Evolutionary conservation across 2,797 vertebrate genomes (phyloP).

Genomic region (Tapera naevia): DNA sequence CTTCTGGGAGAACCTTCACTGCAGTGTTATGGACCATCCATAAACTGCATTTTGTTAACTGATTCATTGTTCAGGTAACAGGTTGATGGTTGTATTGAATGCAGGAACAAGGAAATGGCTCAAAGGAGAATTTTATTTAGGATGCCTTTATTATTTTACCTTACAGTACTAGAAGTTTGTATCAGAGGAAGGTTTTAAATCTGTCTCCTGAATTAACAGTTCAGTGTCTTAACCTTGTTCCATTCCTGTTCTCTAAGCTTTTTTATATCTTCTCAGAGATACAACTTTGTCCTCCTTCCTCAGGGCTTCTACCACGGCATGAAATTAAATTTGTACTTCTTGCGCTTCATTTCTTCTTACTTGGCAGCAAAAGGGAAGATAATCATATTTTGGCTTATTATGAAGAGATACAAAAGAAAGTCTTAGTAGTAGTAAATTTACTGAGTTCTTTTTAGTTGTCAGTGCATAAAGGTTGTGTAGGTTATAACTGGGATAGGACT

Average conservation of each 20-base stretch:
- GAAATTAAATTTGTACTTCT: neutral
- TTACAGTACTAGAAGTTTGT: neutral
- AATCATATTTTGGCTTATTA: neutral
- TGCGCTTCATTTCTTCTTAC: neutral
- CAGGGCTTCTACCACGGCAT: neutral
- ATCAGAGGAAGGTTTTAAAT: neutral
- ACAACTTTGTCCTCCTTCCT: neutral
- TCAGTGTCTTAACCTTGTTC: neutral
- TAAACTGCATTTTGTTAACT: neutral
- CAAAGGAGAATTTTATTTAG: neutral
- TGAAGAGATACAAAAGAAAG: neutral
- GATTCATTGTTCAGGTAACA: neutral
- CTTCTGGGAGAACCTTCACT: neutral
- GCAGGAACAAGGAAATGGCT: neutral
- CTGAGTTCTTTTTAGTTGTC: neutral
- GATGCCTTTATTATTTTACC: neutral
- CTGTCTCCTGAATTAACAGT: neutral
- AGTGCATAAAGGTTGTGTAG: rapidly evolving
- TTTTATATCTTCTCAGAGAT: neutral
- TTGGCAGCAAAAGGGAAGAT: neutral
- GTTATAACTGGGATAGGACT: neutral
- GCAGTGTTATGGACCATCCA: rapidly evolving
- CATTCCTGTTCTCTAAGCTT: neutral
- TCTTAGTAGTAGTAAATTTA: neutral
- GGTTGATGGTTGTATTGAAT: neutral